Evolutionary conservation across 2,797 vertebrate species (phyloP), one percentile per base, ranked within the genome.

Genomic region (Premnoplex brunnescens): DNA sequence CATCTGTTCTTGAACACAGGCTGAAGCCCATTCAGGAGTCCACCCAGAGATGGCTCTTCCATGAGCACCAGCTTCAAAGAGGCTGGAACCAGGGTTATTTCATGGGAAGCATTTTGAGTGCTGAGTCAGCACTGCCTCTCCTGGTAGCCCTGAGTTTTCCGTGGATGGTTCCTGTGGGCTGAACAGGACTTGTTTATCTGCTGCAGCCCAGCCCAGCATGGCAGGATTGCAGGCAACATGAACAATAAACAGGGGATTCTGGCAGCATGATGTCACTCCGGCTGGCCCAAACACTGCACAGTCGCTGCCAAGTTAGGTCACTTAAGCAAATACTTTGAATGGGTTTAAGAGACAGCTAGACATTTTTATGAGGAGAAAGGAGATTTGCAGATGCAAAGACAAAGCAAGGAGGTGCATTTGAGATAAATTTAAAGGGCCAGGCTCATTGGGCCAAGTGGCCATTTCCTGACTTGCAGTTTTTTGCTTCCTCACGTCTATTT

Each of bases 321-420:
- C 91, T 95, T 92, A 79, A 94, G 80, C 94, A 97, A 97, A 97
- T 93, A 82, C 60, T 88, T 72, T 87, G 91, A 94, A 90, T 91
- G 74, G 72, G 55, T 94, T 96, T 95, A 96, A 97, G 95, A 97
- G 95, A 95, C 96, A 96, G 88, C 58, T 83, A 59, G 95, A 96
- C 96, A 55, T 89, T 97, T 97, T 97, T 97, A 97, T 95, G 96
- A 90, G 96, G 89, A 96, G 87, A 85, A 91, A 85, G 68, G 88
- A 95, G 94, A 97, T 97, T 96, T 97, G 95, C 93, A 96, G 96
- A 89, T 91, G 59, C 60, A 37, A 80, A 93, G 95, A 97, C 96
- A 97, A 97, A 96, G 91, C 91, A 75, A 95, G 95, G 93, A 96
- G 96, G 93, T 64, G 54, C 12, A 0, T 75, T 89, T 6, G 32